Conservation (phyloP, 2,797 vertebrate species). For the Phalanger gymnotis region DNA sequence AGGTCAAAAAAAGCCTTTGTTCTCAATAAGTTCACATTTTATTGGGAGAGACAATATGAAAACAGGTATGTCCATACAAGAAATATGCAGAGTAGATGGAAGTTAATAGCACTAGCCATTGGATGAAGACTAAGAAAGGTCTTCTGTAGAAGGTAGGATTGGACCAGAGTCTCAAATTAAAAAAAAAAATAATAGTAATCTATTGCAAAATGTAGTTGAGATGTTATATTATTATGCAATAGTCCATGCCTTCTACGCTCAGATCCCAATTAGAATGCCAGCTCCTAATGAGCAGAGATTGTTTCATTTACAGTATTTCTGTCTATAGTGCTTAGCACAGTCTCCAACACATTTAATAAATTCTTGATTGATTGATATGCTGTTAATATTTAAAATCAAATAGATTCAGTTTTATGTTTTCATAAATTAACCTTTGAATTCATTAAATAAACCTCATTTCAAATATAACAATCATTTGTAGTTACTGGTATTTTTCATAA, state of each 20-base stretch:
- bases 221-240: conserved; percentile 35
- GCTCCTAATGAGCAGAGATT: background rate
- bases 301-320: background rate
- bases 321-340: background rate
- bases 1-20: background rate
- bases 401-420: conserved; percentile 16
- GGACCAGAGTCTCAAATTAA: background rate
- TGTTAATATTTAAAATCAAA: background rate
- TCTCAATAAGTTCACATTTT: background rate
- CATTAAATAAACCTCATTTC: conserved; percentile 42
- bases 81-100: background rate
- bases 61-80: conserved; percentile 5
- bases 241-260: background rate
- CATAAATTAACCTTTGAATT: conserved; percentile 28
- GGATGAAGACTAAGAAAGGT: background rate
- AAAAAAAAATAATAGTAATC: conserved; percentile 14
- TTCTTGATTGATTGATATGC: background rate
- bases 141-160: background rate
- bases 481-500: conserved; percentile 42
- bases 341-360: background rate
- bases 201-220: background rate
- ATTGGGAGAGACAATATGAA: conserved; percentile 2
- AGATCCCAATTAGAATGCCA: background rate
- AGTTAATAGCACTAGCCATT: background rate
- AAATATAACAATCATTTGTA: conserved; percentile 32